Evolutionary conservation across 2,888 invertebrate genomes (phyloP), one percentile per base, ranked within the genome.

Genomic region (Aphidius colemani): DNA sequence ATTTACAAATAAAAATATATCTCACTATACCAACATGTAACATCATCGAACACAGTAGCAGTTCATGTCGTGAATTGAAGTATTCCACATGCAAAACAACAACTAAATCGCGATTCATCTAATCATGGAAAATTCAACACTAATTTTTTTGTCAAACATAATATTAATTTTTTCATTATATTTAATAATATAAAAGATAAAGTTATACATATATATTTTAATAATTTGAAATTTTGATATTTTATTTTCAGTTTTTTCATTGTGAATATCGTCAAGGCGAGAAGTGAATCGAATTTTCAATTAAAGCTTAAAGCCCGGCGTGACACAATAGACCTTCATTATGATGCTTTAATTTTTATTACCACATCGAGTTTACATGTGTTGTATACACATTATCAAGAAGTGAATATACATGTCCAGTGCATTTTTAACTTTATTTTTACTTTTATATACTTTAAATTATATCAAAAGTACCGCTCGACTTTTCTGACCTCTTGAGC

Each of bases 301-400:
- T 72, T 73, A 70, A 70, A 70, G 65, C 7, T 68, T 67, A 70
- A 70, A 70, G 70, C 69, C 65, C 68, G 67, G 68, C 74, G 72
- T 72, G 74, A 74, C 73, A 75, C 72, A 74, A 73, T 72, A 71
- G 70, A 64, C 74, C 72, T 71, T 73, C 72, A 72, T 74, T 72
- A 73, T 67, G 69, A 69, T 69, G 73, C 65, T 74, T 71, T 70
- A 70, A 71, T 72, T 71, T 69, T 71, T 70, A 69, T 67, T 66
- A 57, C 69, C 50, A 46, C 6, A 9, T 39, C 45, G 53, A 30
- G 18, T 18, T n/a, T 56, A 39, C 18, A 1, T 49, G 55, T 59
- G 43, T 48, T 66, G 59, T 18, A 18, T 18, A 18, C 2, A 18
- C 2, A 18, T 18, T 18, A 18, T 18, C 30, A 46, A 57, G 61